A percentile compares a stretch with the other conserved stretches of the same genome.
Evolutionary conservation across 2,888 invertebrate species (phyloP).

Genomic region (Osedax frankpressi): DNA sequence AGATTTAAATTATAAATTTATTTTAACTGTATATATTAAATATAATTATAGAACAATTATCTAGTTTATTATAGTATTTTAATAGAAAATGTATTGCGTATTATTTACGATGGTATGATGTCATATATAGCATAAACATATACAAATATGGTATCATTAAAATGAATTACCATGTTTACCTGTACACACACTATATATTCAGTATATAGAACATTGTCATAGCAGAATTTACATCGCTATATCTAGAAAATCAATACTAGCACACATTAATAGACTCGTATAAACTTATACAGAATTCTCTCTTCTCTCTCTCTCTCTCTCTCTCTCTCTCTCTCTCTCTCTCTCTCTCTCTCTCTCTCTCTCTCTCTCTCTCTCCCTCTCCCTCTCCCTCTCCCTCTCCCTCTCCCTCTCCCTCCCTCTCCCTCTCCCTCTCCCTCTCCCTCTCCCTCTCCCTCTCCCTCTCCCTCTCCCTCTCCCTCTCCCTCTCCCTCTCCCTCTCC

Average conservation of each 20-base stretch:
- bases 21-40: too few species aligned
- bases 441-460: constrained; percentile 9
- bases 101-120: too few species aligned
- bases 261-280: too few species aligned
- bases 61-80: too few species aligned
- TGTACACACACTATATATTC: too few species aligned
- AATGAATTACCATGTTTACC: too few species aligned
- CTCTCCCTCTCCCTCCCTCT: constrained; percentile 9
- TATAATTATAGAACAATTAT: too few species aligned
- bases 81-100: too few species aligned
- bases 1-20: too few species aligned
- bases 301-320: constrained; percentile 7
- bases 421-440: constrained; percentile 2
- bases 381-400: constrained; percentile 1
- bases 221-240: background rate
- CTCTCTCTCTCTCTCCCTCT: constrained; percentile 18
- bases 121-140: too few species aligned
- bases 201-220: background rate
- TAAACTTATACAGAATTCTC: background rate
- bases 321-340: constrained; percentile 21
- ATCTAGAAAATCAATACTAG: too few species aligned
- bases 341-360: constrained; percentile 22
- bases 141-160: too few species aligned
- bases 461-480: constrained; percentile 8
- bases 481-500: background rate